A percentile compares a stretch with the other conserved stretches of the same genome.
Conservation (phyloP, 2,888 invertebrate species). For the Plemyria rubiginata region DNA sequence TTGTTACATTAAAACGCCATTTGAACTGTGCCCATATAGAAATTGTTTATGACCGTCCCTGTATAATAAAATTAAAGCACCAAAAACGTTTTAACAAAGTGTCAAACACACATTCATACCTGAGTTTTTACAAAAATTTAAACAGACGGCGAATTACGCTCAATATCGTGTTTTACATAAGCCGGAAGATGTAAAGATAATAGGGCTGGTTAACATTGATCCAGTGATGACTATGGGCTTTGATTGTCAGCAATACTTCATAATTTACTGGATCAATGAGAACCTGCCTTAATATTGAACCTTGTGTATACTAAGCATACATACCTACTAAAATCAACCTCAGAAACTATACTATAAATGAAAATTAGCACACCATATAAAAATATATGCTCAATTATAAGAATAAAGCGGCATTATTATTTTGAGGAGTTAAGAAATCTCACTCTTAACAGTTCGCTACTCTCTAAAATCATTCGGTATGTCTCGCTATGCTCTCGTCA, state of each 20-base stretch:
- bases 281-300: neutral
- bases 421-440: constrained; percentile 3
- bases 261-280: neutral
- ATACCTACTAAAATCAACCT: neutral
- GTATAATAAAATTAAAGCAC: constrained; percentile 16
- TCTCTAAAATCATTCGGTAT: neutral
- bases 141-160: neutral
- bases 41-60: constrained; percentile 3
- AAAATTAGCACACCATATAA: constrained; percentile 46
- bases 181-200: neutral
- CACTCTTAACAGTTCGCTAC: constrained; percentile 6
- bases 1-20: neutral
- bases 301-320: neutral
- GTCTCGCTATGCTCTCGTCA: constrained; percentile 8
- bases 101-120: neutral
- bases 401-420: constrained; percentile 45
- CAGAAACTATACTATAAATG: constrained; percentile 17
- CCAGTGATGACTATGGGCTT: neutral
- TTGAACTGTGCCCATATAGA: neutral
- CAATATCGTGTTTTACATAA: neutral
- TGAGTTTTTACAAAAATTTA: neutral
- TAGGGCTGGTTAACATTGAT: neutral
- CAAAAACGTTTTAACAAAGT: constrained; percentile 5
- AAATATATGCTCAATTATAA: constrained; percentile 52
- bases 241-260: neutral